Conservation (phyloP, 2,888 invertebrate species). For the Drosophila quasianomalipes region DNA sequence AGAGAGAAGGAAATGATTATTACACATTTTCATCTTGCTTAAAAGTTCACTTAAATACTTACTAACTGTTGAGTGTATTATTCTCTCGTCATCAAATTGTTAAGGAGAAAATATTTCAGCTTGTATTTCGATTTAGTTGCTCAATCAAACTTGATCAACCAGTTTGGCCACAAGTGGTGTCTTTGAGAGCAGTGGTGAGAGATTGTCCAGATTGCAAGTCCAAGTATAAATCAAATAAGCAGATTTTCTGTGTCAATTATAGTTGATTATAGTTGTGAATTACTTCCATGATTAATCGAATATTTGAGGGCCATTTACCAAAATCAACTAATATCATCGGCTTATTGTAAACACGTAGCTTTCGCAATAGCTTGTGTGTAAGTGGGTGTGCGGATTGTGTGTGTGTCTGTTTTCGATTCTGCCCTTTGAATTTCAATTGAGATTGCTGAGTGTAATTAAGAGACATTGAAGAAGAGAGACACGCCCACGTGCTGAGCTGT, state of each 20-base stretch:
- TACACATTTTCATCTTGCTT: neutral
- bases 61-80: neutral
- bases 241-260: neutral
- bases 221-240: neutral
- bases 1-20: neutral
- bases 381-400: neutral
- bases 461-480: constrained; percentile 20
- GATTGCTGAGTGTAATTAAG: constrained; percentile 45
- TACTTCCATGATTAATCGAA: neutral
- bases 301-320: neutral
- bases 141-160: neutral
- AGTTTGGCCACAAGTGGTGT: neutral
- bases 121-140: neutral
- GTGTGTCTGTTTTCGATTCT: constrained; percentile 7
- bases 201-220: neutral
- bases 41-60: neutral
- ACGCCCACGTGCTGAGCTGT: constrained; percentile 19
- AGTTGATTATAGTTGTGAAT: neutral
- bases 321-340: neutral
- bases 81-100: neutral
- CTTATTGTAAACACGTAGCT: constrained; percentile 2
- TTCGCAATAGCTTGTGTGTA: neutral
- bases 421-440: constrained; percentile 45
- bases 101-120: neutral
- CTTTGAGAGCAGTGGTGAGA: neutral